Evolutionary conservation across 2,888 invertebrate genomes (phyloP).

Genomic region (Folsomia candida): DNA sequence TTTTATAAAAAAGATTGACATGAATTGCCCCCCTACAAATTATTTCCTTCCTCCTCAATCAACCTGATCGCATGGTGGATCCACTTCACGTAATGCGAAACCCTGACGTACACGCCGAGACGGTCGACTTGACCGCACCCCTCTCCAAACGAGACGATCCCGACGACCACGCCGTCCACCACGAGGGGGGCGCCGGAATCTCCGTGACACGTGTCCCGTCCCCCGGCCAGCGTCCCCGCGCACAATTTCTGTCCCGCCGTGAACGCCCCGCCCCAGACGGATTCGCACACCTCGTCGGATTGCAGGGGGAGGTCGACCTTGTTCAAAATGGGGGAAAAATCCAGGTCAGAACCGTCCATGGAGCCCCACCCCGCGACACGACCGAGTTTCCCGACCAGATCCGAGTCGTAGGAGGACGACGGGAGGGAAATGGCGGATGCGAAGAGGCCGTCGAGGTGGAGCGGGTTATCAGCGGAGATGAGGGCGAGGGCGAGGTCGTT

Average conservation of each 20-base stretch:
- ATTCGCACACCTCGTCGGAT: slow-evolving; percentile 9
- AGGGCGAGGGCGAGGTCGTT: not conserved
- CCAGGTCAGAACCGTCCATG: not conserved
- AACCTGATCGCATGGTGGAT: slow-evolving; percentile 6
- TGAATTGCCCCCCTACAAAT: no score
- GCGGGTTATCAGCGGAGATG: not conserved
- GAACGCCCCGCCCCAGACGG: slow-evolving; percentile 25
- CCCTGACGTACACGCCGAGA: slow-evolving; percentile 23
- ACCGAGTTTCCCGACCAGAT: no score
- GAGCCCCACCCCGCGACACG: slow-evolving; percentile 28
- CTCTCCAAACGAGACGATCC: slow-evolving; percentile 24
- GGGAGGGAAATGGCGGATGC: no score
- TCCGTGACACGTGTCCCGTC: slow-evolving; percentile 27
- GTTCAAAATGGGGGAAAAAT: not conserved
- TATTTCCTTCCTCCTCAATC: no score
- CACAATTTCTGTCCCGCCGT: slow-evolving; percentile 27
- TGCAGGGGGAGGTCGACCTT: slow-evolving; percentile 15
- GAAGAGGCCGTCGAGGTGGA: no score
- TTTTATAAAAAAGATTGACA: no score
- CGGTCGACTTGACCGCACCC: slow-evolving; percentile 22
- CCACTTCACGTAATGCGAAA: slow-evolving; percentile 19
- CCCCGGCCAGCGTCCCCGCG: not conserved
- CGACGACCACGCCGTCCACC: no score
- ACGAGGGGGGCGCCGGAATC: no score
- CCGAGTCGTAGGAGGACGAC: no score